Evolutionary conservation across 2,888 invertebrate species (phyloP).

Genomic region (Amphipyra tragopoginis): DNA sequence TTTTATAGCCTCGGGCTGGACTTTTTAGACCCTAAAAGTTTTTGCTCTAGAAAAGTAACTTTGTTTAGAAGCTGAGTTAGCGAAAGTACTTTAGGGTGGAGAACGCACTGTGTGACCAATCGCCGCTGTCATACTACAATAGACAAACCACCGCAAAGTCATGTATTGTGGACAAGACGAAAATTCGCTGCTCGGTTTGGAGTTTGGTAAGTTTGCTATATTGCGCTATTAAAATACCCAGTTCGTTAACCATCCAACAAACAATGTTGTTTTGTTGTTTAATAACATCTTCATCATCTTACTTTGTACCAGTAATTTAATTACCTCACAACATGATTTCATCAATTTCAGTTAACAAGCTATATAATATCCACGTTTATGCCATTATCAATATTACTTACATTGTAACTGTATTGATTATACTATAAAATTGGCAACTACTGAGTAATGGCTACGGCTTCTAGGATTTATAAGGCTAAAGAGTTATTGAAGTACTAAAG

Average conservation of each 20-base stretch:
- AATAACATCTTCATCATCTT: conserved; percentile 7
- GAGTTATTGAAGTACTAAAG: conserved; percentile 42
- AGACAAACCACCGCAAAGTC: too few relatives aligned
- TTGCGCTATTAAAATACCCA: not conserved
- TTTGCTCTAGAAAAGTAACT: conserved; percentile 1
- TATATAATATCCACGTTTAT: conserved; percentile 21
- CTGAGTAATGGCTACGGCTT: conserved; percentile 19
- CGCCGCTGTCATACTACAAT: too few relatives aligned
- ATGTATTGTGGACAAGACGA: not conserved
- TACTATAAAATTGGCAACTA: conserved; percentile 29
- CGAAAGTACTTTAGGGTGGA: too few relatives aligned
- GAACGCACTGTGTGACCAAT: too few relatives aligned
- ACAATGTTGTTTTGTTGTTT: not conserved
- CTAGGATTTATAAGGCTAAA: conserved; percentile 27
- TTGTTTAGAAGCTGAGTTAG: too few relatives aligned
- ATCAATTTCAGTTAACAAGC: conserved; percentile 16
- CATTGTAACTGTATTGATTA: conserved; percentile 42
- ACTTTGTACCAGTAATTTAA: conserved; percentile 32
- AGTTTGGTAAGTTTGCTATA: too few relatives aligned
- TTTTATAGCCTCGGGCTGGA: conserved; percentile 19
- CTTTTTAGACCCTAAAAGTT: conserved; percentile 14
- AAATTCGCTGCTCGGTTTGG: too few relatives aligned
- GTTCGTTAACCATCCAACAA: not conserved
- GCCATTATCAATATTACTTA: conserved; percentile 31
- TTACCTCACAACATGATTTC: conserved; percentile 15